Conservation (phyloP, 2,888 invertebrate genomes). For the Lepidocyrtoides sp. region DNA sequence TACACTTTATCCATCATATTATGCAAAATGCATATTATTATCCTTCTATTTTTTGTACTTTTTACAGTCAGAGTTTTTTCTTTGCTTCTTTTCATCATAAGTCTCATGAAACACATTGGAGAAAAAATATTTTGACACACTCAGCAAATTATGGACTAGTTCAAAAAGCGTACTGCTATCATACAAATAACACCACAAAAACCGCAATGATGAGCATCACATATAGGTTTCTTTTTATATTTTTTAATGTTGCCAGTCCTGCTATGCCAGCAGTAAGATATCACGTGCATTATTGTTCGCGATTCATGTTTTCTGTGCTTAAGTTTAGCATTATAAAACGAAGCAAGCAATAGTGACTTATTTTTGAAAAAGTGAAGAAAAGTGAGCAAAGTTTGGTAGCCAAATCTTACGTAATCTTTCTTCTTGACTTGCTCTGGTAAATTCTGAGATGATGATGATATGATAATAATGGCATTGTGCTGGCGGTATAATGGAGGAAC, state of each 20-base stretch:
- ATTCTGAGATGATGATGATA: slow-evolving; percentile 41
- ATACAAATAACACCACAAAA: background rate
- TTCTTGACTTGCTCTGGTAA: slow-evolving; percentile 28
- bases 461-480: slow-evolving; percentile 58
- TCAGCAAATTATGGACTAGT: slow-evolving; percentile 65
- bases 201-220: background rate
- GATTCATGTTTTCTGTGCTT: background rate
- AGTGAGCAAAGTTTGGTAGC: slow-evolving; percentile 8
- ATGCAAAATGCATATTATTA: too few species aligned
- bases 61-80: background rate
- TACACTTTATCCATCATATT: background rate
- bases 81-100: background rate
- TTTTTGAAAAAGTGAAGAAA: slow-evolving; percentile 13
- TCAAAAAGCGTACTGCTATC: background rate
- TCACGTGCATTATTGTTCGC: background rate
- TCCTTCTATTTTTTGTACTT: background rate
- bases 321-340: too few species aligned
- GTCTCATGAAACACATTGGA: background rate
- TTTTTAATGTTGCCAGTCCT: slow-evolving; percentile 29
- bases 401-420: slow-evolving; percentile 50
- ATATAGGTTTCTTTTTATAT: too few species aligned
- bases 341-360: slow-evolving; percentile 29
- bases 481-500: background rate
- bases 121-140: slow-evolving; percentile 69
- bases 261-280: background rate